These are phyloP conservation scores for Drosophila tsacasi DNA, from an alignment of 1,140 invertebrate genomes.

Conservation along the genomic window DNA sequence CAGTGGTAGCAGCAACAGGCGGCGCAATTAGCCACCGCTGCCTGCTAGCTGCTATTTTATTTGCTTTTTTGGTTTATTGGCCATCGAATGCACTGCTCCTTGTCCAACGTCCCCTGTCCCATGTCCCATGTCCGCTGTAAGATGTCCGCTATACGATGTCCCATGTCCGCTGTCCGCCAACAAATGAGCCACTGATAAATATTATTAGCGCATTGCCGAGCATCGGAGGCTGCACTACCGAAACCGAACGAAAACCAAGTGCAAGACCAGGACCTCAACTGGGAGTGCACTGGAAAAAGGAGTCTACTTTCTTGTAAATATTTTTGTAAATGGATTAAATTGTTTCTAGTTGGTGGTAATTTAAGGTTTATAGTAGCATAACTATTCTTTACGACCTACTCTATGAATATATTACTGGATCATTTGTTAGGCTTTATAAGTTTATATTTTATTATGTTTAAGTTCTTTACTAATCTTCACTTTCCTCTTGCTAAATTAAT, in stretches of 20 bases:
- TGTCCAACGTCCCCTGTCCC: background rate
- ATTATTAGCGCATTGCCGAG: slow-evolving; percentile 76
- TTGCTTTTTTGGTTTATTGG: slow-evolving; percentile 74
- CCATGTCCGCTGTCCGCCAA: slow-evolving; percentile 58
- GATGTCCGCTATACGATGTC: slow-evolving; percentile 26
- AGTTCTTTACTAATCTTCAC: no score
- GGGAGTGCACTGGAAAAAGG: background rate
- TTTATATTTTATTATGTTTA: background rate
- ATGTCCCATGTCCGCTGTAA: background rate
- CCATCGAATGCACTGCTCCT: slow-evolving; percentile 44
- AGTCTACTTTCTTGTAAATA: no score
- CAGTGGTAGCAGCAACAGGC: slow-evolving; percentile 45
- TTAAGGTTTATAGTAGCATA: no score
- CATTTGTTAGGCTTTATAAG: background rate
- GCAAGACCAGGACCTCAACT: slow-evolving; percentile 18
- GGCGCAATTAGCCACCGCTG: slow-evolving; percentile 58
- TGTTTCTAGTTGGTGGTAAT: background rate
- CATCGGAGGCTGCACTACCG: slow-evolving; percentile 12
- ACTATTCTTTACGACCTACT: no score
- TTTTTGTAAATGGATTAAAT: rapidly evolving
- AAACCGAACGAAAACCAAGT: slow-evolving; percentile 31
- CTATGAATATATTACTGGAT: background rate
- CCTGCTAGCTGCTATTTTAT: slow-evolving; percentile 60
- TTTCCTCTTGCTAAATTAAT: no score
- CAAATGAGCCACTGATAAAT: slow-evolving; percentile 83